Evolutionary conservation across 2,797 vertebrate genomes (phyloP).

Genomic region (Austrolebias charrua): DNA sequence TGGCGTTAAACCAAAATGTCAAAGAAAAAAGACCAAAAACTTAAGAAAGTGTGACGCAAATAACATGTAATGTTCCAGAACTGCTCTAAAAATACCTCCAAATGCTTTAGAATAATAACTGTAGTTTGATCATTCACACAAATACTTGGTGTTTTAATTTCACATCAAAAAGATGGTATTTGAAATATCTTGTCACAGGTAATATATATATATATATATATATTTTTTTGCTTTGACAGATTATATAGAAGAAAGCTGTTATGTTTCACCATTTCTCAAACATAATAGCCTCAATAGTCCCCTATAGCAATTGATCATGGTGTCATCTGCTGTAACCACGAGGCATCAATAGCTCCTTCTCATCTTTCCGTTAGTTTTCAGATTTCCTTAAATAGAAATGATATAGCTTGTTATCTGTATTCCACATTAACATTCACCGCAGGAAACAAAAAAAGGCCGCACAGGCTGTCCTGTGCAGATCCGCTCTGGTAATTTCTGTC

Average conservation of each 20-base stretch:
- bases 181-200: not conserved
- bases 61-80: not conserved
- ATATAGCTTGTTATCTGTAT: constrained; percentile 4
- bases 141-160: too few relatives aligned
- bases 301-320: constrained; percentile 13
- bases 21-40: not conserved
- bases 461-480: constrained; percentile 28
- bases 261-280: constrained; percentile 24
- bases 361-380: constrained; percentile 14
- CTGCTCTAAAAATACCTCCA: not conserved
- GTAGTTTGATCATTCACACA: not conserved
- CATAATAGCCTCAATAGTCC: constrained; percentile 2
- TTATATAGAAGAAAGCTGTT: not conserved
- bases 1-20: constrained; percentile 1
- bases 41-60: not conserved
- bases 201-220: fast-evolving
- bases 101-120: not conserved
- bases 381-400: constrained; percentile 12
- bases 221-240: not conserved
- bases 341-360: constrained; percentile 3
- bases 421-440: constrained; percentile 2
- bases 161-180: not conserved
- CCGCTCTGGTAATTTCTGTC: constrained; percentile 43
- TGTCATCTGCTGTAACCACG: constrained; percentile 10
- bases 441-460: constrained; percentile 7